phyloP scores from a whole-genome alignment of 2,113 vertebrate species.

The Ptilorrhoa leucosticta region DNA sequence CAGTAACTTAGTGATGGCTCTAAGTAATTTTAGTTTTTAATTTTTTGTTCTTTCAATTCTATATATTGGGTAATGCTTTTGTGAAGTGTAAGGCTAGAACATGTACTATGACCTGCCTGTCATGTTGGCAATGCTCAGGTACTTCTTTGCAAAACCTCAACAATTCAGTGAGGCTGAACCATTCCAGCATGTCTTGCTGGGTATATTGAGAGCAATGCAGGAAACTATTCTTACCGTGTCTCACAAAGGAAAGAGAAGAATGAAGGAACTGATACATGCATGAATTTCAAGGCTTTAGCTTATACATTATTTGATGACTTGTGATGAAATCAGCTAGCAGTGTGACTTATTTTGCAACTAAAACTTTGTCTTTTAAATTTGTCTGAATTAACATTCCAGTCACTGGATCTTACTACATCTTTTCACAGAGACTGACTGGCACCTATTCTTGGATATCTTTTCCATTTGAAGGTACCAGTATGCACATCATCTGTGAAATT shows the following conservation, averaged over 20 bases:
- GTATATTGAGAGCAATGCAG: neutral
- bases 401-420: neutral
- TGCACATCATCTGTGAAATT: neutral
- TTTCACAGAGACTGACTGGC: neutral
- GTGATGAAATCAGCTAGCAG: neutral
- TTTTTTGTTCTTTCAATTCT: neutral
- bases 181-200: neutral
- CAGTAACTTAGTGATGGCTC: neutral
- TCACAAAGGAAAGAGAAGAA: neutral
- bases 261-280: neutral
- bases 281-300: neutral
- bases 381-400: neutral
- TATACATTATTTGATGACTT: neutral
- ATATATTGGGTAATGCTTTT: neutral
- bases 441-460: neutral
- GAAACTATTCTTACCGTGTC: neutral
- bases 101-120: neutral
- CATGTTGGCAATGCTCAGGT: neutral
- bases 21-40: neutral
- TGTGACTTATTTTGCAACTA: neutral
- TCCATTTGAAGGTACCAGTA: neutral
- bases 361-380: neutral
- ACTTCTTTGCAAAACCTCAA: neutral
- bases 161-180: neutral
- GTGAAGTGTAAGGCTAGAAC: neutral